phyloP scores from a whole-genome alignment of 2,797 vertebrate genomes.

The Staurois parvus region DNA sequence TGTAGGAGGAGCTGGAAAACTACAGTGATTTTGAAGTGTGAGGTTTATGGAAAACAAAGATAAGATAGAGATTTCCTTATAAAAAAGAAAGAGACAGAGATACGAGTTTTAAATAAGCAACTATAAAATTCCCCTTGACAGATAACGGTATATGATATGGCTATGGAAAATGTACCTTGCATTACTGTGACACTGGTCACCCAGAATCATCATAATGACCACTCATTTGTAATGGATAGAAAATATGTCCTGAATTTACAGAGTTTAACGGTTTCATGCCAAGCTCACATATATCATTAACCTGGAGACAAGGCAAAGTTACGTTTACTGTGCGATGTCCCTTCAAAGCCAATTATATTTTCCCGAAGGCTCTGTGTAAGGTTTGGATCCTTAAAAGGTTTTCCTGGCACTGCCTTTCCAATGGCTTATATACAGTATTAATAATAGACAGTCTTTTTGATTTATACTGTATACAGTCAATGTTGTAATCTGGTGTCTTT shows the following conservation, averaged over 20 bases:
- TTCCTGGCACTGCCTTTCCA: slow-evolving; percentile 67
- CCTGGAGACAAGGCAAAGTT: slow-evolving; percentile 31
- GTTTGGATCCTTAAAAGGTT: slow-evolving; percentile 67
- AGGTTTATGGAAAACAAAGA: too few relatives aligned
- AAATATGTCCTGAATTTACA: background rate
- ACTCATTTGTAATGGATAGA: background rate
- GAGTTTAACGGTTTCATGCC: background rate
- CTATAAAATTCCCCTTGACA: background rate
- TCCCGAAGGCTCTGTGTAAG: slow-evolving; percentile 66
- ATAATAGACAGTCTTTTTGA: slow-evolving; percentile 69
- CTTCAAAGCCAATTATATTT: slow-evolving; percentile 68
- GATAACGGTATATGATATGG: too few relatives aligned
- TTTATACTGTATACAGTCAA: slow-evolving; percentile 72
- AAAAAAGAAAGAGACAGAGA: too few relatives aligned
- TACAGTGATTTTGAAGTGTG: too few relatives aligned
- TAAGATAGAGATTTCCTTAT: too few relatives aligned
- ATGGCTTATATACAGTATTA: slow-evolving; percentile 71
- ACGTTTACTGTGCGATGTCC: slow-evolving; percentile 66
- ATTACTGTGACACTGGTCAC: background rate
- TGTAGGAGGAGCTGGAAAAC: too few relatives aligned
- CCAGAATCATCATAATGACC: background rate
- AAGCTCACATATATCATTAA: background rate
- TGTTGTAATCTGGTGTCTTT: slow-evolving; percentile 59
- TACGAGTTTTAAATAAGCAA: background rate
- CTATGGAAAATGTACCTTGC: background rate